Evolutionary conservation across 2,888 invertebrate species (phyloP), one percentile per base, ranked within the genome.

Genomic region (Acanthococcus lagerstroemiae): DNA sequence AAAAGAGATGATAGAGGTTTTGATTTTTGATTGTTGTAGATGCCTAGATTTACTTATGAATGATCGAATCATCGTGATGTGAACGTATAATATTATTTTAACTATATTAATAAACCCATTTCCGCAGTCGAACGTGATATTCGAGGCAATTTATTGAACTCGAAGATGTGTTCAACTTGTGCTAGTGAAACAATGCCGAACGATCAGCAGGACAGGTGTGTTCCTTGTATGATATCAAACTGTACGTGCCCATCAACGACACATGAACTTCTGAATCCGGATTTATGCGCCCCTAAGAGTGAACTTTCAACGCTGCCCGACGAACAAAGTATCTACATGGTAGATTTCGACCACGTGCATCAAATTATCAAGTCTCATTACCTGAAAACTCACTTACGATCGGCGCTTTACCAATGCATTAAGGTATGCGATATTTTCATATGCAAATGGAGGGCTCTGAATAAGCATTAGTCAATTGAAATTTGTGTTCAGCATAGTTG

Each of bases 121-220:
- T n/a, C n/a, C n/a, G 21, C 68, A 77, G 78, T 77, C 22, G 77
- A 78, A 67, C 74, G 76, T 70, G 71, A 73, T 55, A 56, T 71
- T 67, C 75, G 76, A 69, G 78, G 77, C 30, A 74, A 74, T 24
- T 69, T 76, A 54, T 70, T 77, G 46, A 70, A 73, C 25, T 66
- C 63, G 55, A 69, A 74, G 26, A 70, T 74, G 65, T 81, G 80
- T 70, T 69, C 77, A 61, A 73, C 75, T 55, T 81, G 80, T 70
- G 72, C 74, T 2, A 69, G 72, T 45, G 77, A 77, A 26, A 76
- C 75, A 19, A 73, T 74, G 61, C 77, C 79, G 26, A 77, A 77
- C 5, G 15, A 68, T 3, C 75, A 77, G 69, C 72, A 72, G n/a
- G 72, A 71, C 6, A 72, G 70, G 26, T 80, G 80, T 69, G 69